Base-by-base conservation (phyloP, 2,888 invertebrate species). In the Apodemia duryi region DNA sequence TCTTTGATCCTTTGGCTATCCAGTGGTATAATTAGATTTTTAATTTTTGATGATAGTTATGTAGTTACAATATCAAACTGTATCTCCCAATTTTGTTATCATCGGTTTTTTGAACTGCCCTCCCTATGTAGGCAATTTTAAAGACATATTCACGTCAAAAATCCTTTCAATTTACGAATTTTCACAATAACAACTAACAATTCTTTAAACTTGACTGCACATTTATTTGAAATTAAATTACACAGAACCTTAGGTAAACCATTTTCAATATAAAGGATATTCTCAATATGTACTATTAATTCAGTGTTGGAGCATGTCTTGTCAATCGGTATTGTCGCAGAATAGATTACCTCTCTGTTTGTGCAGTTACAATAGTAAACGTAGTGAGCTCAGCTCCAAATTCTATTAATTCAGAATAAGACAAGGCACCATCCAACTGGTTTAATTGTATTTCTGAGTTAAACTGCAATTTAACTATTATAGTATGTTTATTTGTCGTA, bases 271-370 rank as follows among this genome's bases (percentile, higher is more conserved):
- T n/a, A 46, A 46, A 46, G 13, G 46, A 11, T 46, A 46, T 46
- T 46, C 46, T 13, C 46, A 46, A 46, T 46, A 46, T 46, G 46
- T 46, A 46, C 46, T 46, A 46, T 46, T 46, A 46, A 46, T 46
- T 46, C 6, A 46, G 46, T 46, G 13, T 38, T 9, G n/a, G 21
- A 57, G 57, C 57, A 28, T 57, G 10, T 57, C 57, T 57, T 57
- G 57, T 57, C 57, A 32, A 57, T 57, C 54, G 28, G 10, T 32
- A 54, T 54, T 54, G 54, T 54, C 28, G 54, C 29, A 54, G 54
- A 54, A 54, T 54, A 54, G 54, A 54, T 54, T 54, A 54, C 54
- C 54, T 54, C 46, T 54, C 54, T 54, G 54, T 54, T 29, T 54
- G 54, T 32, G 46, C 28, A 29, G 54, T 54, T 52, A 52, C 52